Conservation (phyloP, 1,140 invertebrate genomes). For the Apis florea region DNA sequence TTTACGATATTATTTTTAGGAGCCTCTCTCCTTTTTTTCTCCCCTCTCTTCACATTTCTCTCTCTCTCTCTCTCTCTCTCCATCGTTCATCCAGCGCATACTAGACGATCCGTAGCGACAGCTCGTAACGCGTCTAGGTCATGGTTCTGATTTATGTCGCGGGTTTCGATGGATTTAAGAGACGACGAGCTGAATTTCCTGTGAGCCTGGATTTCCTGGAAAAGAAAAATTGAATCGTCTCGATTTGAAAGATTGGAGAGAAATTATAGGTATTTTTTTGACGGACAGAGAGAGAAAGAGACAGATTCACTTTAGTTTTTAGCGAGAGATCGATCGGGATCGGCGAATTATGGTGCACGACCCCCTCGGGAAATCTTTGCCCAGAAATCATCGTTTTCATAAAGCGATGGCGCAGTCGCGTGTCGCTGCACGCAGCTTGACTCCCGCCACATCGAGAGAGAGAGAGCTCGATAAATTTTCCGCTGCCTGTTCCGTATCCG, state of each 20-base stretch:
- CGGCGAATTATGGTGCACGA: constrained; percentile 20
- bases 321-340: constrained; percentile 4
- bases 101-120: constrained; percentile 16
- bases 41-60: constrained; percentile 4
- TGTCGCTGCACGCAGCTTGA: constrained; percentile 31
- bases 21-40: constrained; percentile 12
- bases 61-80: neutral
- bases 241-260: too few relatives aligned
- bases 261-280: neutral
- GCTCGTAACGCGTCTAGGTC: constrained; percentile 51
- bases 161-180: neutral
- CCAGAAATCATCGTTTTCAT: constrained; percentile 66
- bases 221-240: neutral
- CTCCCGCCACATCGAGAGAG: constrained; percentile 59
- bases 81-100: constrained; percentile 10
- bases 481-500: constrained; percentile 47
- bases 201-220: neutral
- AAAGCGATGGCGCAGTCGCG: constrained; percentile 27
- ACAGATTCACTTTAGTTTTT: too few relatives aligned
- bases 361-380: constrained; percentile 61
- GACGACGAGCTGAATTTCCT: neutral
- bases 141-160: constrained; percentile 43
- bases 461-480: constrained; percentile 68
- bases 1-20: constrained; percentile 63
- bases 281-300: too few relatives aligned